phyloP scores from a whole-genome alignment of 2,113 vertebrate species.

The Catharus minimus region DNA sequence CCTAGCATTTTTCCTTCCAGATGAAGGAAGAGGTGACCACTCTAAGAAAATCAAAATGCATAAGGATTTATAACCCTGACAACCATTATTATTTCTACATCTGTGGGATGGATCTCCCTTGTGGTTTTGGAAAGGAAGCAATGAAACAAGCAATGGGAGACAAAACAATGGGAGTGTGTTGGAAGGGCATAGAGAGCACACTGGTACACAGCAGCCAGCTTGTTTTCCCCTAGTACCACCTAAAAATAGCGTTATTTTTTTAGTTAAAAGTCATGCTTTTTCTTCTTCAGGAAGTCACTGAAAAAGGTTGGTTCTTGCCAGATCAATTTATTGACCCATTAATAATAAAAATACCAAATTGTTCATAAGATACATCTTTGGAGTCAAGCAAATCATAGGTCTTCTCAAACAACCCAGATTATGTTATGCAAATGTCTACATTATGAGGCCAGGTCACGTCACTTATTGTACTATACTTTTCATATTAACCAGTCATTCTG shows the following conservation, averaged over 20 bases:
- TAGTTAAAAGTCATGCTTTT: neutral
- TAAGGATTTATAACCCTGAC: neutral
- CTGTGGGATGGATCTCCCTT: neutral
- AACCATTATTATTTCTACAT: neutral
- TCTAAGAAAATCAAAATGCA: neutral
- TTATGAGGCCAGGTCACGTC: neutral
- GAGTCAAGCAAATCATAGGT: neutral
- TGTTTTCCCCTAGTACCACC: neutral
- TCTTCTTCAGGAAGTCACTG: neutral
- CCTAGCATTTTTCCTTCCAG: neutral
- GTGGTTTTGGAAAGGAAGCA: neutral
- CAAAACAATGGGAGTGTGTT: neutral
- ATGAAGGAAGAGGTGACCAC: neutral
- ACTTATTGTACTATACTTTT: neutral
- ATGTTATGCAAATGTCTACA: neutral
- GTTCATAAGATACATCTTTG: neutral
- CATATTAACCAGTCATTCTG: neutral
- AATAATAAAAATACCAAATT: neutral
- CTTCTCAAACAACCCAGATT: neutral
- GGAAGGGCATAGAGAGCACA: neutral
- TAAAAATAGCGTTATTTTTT: neutral
- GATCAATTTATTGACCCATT: neutral
- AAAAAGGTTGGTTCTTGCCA: neutral
- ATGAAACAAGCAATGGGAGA: neutral
- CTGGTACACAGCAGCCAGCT: neutral